Evolutionary conservation across 2,888 invertebrate genomes (phyloP), one percentile per base, ranked within the genome.

Genomic region (Agonopterix arenella): DNA sequence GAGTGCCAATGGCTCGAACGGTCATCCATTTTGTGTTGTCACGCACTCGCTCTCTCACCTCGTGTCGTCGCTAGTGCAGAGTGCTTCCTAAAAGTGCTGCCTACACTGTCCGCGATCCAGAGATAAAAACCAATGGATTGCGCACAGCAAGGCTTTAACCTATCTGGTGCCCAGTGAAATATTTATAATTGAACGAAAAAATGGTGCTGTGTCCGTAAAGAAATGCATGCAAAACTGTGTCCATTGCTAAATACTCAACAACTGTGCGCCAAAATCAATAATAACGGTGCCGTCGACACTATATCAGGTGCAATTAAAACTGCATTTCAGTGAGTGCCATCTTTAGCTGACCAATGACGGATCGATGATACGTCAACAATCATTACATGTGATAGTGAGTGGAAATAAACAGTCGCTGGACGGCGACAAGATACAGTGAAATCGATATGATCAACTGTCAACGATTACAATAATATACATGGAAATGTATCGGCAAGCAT

Each of bases 331-430:
- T 90, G 90, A 90, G 89, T 90, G 90, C 83, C 86, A 89, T 89
- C 88, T 64, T 78, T 81, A 77, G 70, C 76, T 56, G 65, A 63
- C 56, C 59, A 65, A 68, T 68, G 69, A 69, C 76, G 79, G 62
- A 64, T 63, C 73, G 57, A 59, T 61, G 58, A 73, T 73, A 69
- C 80, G 73, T 69, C 76, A 76, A 80, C 77, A 91, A 92, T 92
- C 92, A 92, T 91, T 92, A 92, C 92, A 92, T 92, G 92, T 92
- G 92, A 91, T 91, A 90, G 92, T 92, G 92, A 92, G 92, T 92
- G 92, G 90, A 76, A 71, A 71, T 70, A 72, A 72, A 62, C 68
- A 72, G 70, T 65, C 79, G 76, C 73, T 64, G 58, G 52, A 66
- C 59, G 68, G 75, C 76, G 76, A 67, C 66, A 66, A 63, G 66